Conservation (phyloP, 1,140 invertebrate species). For the Euglossa dilemma region DNA sequence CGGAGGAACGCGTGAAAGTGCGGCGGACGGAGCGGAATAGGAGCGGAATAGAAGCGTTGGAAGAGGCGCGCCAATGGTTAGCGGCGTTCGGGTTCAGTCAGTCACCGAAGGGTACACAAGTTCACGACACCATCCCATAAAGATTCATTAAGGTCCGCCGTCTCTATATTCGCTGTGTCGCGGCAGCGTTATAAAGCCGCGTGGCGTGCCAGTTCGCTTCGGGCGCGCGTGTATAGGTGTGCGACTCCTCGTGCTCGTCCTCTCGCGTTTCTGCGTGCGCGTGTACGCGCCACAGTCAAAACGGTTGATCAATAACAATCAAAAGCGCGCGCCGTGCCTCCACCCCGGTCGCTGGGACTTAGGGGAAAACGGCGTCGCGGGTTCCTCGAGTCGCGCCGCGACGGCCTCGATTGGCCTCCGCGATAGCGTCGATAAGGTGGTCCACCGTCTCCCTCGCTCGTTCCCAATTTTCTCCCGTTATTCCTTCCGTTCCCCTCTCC, state of each 20-base stretch:
- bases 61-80: conserved; percentile 74
- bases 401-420: conserved; percentile 6
- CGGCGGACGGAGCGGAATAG: not conserved
- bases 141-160: conserved; percentile 82
- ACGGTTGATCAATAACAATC: conserved; percentile 80
- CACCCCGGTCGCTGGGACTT: not conserved
- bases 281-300: conserved; percentile 66
- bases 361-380: conserved; percentile 45
- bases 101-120: conserved; percentile 82
- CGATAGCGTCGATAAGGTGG: not conserved
- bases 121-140: conserved; percentile 83
- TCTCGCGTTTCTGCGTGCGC: conserved; percentile 23
- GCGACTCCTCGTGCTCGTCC: not conserved
- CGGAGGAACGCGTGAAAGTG: not conserved
- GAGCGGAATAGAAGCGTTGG: conserved; percentile 10
- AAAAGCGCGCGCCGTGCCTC: conserved; percentile 50
- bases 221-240: conserved; percentile 47
- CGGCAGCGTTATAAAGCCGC: conserved; percentile 80
- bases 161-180: conserved; percentile 79
- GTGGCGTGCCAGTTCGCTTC: conserved; percentile 61
- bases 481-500: no score
- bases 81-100: conserved; percentile 76
- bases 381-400: conserved; percentile 21
- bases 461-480: no score
- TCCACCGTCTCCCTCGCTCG: no score